Conservation (phyloP, 2,888 invertebrate genomes). For the Brachylomia viminalis region DNA sequence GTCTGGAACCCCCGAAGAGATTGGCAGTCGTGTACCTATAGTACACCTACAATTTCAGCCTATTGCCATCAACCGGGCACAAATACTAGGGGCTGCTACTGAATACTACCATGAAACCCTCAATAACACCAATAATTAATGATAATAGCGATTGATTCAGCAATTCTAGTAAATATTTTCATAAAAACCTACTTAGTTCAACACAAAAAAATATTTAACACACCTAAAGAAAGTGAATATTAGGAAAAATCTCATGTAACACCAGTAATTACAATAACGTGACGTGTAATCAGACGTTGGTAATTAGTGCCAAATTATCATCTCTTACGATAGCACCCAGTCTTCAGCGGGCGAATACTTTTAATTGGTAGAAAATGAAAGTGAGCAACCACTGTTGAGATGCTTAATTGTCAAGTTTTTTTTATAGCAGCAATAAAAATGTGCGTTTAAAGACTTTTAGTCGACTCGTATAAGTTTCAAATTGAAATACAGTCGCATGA, state of each 20-base stretch:
- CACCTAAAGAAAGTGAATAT: constrained; percentile 55
- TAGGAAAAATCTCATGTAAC: constrained; percentile 52
- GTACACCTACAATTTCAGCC: too few relatives aligned
- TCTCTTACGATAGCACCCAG: constrained; percentile 38
- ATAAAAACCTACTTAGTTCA: neutral
- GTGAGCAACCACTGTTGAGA: constrained; percentile 46
- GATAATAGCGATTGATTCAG: neutral
- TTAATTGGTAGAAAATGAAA: constrained; percentile 75
- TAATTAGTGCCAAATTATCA: constrained; percentile 67
- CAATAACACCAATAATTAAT: neutral
- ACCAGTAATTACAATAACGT: constrained; percentile 53
- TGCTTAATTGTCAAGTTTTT: constrained; percentile 56
- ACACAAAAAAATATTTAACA: neutral
- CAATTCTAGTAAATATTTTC: neutral
- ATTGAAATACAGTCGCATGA: constrained; percentile 16
- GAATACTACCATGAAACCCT: neutral
- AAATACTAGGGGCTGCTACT: neutral
- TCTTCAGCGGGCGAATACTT: constrained; percentile 60
- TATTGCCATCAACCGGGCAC: neutral
- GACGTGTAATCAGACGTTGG: constrained; percentile 50
- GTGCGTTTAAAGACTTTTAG: constrained; percentile 9
- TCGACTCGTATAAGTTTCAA: constrained; percentile 11
- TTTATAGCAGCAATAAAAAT: constrained; percentile 43
- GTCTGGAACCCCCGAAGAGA: too few relatives aligned
- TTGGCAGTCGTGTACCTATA: too few relatives aligned